Evolutionary conservation across 2,113 vertebrate species (phyloP).

Genomic region (Vulpes vulpes): DNA sequence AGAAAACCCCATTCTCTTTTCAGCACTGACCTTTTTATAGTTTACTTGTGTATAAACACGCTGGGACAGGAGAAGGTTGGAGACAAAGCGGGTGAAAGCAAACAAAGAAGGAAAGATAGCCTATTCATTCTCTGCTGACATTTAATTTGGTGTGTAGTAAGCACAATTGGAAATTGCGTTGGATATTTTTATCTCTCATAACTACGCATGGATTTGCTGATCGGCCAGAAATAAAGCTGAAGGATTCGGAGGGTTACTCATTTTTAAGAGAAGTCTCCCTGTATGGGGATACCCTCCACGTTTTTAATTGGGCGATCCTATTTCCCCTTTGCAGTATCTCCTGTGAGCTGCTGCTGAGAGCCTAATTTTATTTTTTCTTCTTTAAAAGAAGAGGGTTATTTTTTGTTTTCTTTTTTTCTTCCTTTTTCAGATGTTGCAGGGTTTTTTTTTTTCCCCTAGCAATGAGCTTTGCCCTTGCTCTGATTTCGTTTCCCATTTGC

Average conservation of each 20-base stretch:
- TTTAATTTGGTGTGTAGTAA: slow-evolving; percentile 67
- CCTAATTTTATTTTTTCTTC: slow-evolving; percentile 39
- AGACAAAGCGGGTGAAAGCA: slow-evolving; percentile 5
- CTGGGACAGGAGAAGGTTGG: slow-evolving; percentile 52
- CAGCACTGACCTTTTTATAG: slow-evolving; percentile 36
- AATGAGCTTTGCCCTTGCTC: slow-evolving; percentile 27
- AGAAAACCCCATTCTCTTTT: neutral
- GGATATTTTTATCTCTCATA: slow-evolving; percentile 68
- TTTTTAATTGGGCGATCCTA: slow-evolving; percentile 2
- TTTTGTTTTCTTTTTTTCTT: neutral
- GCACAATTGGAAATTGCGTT: slow-evolving; percentile 59
- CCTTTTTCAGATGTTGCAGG: neutral
- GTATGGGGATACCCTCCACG: neutral
- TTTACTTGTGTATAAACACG: slow-evolving; percentile 32
- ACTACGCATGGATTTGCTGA: slow-evolving; percentile 65
- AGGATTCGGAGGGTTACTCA: neutral
- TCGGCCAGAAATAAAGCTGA: slow-evolving; percentile 48
- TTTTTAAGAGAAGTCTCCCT: slow-evolving; percentile 44
- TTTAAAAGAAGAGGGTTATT: neutral
- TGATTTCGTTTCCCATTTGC: slow-evolving; percentile 5
- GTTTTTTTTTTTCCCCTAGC: neutral
- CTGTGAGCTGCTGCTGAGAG: neutral
- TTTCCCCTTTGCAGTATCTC: neutral
- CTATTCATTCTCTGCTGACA: slow-evolving; percentile 76
- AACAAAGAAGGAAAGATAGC: neutral